Evolutionary conservation across 2,113 vertebrate species (phyloP).

Genomic region (Leucoraja erinaceus): DNA sequence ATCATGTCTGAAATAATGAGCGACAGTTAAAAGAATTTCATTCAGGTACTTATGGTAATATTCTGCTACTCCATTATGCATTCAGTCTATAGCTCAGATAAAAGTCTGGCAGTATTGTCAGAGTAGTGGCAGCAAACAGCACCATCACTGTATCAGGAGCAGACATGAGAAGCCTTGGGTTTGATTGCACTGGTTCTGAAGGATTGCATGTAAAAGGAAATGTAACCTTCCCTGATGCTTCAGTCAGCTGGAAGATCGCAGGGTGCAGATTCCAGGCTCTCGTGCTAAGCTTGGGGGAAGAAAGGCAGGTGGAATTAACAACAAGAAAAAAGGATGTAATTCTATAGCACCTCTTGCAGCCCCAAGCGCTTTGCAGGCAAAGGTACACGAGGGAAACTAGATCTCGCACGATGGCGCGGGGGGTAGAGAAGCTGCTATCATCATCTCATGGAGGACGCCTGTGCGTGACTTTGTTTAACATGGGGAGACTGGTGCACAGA

Average conservation of each 20-base stretch:
- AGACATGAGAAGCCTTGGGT: background rate
- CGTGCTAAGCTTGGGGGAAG: background rate
- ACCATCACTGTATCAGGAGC: background rate
- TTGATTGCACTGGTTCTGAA: background rate
- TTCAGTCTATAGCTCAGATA: background rate
- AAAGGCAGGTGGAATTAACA: background rate
- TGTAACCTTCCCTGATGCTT: background rate
- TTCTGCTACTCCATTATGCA: constrained; percentile 11
- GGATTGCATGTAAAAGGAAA: background rate
- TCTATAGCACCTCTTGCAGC: no score
- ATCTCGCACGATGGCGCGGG: no score
- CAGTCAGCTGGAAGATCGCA: background rate
- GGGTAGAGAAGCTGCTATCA: no score
- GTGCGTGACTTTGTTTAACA: no score
- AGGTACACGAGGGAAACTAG: no score
- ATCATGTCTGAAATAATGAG: background rate
- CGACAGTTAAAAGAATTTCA: constrained; percentile 2
- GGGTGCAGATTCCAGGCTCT: background rate
- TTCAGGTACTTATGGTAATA: constrained; percentile 28
- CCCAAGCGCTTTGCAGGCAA: no score
- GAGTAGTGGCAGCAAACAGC: background rate
- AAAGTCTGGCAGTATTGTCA: background rate
- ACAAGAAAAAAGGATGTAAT: no score
- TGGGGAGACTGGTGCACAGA: no score
- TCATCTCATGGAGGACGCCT: no score